Percentiles rank a stretch among this genome's conserved stretches.
Conservation (phyloP, 64 coral and sea anemone genomes). For the Platygyra sinensis region DNA sequence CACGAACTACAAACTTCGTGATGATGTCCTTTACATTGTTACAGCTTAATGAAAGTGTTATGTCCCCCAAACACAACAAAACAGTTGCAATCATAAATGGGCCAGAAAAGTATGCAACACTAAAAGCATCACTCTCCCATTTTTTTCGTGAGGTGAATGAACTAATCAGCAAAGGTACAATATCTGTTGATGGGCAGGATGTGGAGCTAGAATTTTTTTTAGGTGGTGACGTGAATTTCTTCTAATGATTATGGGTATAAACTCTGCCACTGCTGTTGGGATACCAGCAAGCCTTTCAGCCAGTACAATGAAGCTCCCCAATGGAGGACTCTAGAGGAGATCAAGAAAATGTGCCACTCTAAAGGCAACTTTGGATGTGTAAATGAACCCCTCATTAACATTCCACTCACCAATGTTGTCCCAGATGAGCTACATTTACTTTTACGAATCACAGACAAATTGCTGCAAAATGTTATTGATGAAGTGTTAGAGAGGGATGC, state of each 20-base stretch:
- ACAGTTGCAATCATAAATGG: constrained; percentile 45
- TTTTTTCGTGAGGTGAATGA: constrained; percentile 34
- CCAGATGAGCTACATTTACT: constrained; percentile 57
- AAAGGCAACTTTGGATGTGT: constrained; percentile 53
- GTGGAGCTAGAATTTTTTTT: background rate
- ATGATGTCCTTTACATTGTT: constrained; percentile 11
- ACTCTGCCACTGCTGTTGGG: constrained; percentile 36
- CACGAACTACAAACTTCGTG: constrained; percentile 47
- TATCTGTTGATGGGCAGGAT: constrained; percentile 1
- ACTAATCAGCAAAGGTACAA: background rate
- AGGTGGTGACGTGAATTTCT: constrained; percentile 32
- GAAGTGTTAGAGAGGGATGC: constrained; percentile 62
- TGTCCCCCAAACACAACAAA: constrained; percentile 23
- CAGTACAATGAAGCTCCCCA: constrained; percentile 4
- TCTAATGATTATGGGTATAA: constrained; percentile 41
- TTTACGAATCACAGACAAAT: constrained; percentile 44
- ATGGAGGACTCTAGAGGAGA: constrained; percentile 32
- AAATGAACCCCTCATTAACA: constrained; percentile 41
- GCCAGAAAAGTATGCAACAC: constrained; percentile 19
- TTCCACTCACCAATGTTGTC: constrained; percentile 22
- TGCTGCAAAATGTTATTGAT: constrained; percentile 64
- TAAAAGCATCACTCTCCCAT: background rate
- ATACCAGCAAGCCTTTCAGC: constrained; percentile 39
- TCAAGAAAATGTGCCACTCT: constrained; percentile 20
- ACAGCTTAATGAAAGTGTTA: constrained; percentile 35